Percentiles rank a stretch among this genome's conserved stretches.
Conservation (phyloP, 2,797 vertebrate genomes). For the Poecilia picta region DNA sequence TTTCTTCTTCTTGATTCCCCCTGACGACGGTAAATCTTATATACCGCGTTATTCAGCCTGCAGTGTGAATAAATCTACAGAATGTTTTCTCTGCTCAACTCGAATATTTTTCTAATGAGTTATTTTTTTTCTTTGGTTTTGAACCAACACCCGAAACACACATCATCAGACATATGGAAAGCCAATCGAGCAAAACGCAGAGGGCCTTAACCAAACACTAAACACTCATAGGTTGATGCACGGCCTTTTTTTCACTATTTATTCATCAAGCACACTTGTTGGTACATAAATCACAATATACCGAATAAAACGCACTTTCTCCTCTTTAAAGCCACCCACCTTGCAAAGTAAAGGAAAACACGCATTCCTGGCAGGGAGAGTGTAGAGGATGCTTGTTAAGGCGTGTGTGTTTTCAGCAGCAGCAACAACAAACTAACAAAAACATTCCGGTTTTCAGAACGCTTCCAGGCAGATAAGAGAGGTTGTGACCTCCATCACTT, state of each 20-base stretch:
- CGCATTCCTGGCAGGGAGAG: conserved; percentile 16
- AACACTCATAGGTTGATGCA: conserved; percentile 14
- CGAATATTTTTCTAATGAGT: conserved; percentile 65
- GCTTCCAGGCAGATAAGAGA: conserved; percentile 55
- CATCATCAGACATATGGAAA: conserved; percentile 55
- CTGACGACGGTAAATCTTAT: conserved; percentile 55
- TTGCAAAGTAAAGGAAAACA: conserved; percentile 4
- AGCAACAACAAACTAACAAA: conserved; percentile 25
- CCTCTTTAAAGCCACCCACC: background rate
- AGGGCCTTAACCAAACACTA: conserved; percentile 7
- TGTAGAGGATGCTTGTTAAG: conserved; percentile 16
- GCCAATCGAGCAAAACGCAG: conserved; percentile 43
- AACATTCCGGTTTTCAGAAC: conserved; percentile 52
- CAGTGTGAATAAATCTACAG: conserved; percentile 45
- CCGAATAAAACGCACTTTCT: background rate
- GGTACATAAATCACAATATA: conserved; percentile 12
- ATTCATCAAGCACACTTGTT: background rate
- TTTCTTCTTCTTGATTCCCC: conserved; percentile 57
- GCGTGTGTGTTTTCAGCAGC: background rate
- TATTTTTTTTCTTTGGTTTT: conserved; percentile 53
- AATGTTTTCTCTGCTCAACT: conserved; percentile 65
- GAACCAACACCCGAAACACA: conserved; percentile 21
- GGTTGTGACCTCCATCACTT: conserved; percentile 54
- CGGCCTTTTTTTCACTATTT: conserved; percentile 1
- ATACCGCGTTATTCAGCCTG: conserved; percentile 27